These are phyloP conservation scores for Drosophila maculinotata DNA, from an alignment of 2,888 invertebrate species.

Conservation along the genomic window DNA sequence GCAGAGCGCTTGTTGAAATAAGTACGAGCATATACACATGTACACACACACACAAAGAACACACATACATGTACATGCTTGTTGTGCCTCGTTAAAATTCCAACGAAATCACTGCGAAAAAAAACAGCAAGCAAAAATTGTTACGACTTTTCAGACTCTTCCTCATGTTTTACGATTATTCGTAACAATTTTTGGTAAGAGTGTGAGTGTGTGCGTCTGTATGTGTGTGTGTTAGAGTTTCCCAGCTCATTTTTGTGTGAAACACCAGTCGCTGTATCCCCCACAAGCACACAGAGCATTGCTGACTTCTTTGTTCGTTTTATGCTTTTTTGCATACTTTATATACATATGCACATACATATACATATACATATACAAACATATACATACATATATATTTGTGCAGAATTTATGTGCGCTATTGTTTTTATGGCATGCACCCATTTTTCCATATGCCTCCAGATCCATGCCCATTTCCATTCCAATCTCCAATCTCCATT, in stretches of 20 bases:
- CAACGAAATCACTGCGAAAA: constrained; percentile 71
- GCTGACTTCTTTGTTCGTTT: constrained; percentile 61
- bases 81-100: constrained; percentile 76
- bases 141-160: constrained; percentile 68
- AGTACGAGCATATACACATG: background rate
- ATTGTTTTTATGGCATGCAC: constrained; percentile 83
- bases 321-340: constrained; percentile 78
- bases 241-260: constrained; percentile 55
- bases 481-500: constrained; percentile 24
- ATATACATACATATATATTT: constrained; percentile 65
- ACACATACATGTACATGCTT: constrained; percentile 21
- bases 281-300: constrained; percentile 22
- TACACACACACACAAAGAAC: constrained; percentile 14
- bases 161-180: constrained; percentile 75
- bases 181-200: constrained; percentile 45
- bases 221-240: constrained; percentile 18
- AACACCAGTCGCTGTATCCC: constrained; percentile 27
- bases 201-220: constrained; percentile 10
- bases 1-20: constrained; percentile 1
- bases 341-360: constrained; percentile 27
- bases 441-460: constrained; percentile 73
- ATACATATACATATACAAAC: constrained; percentile 1
- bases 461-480: constrained; percentile 25
- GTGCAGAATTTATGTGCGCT: constrained; percentile 81
- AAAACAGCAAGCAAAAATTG: constrained; percentile 44